Percentiles rank a stretch among this genome's conserved stretches.
Conservation (phyloP, 2,113 vertebrate genomes). For the Dolichallabes microphthalmus region DNA sequence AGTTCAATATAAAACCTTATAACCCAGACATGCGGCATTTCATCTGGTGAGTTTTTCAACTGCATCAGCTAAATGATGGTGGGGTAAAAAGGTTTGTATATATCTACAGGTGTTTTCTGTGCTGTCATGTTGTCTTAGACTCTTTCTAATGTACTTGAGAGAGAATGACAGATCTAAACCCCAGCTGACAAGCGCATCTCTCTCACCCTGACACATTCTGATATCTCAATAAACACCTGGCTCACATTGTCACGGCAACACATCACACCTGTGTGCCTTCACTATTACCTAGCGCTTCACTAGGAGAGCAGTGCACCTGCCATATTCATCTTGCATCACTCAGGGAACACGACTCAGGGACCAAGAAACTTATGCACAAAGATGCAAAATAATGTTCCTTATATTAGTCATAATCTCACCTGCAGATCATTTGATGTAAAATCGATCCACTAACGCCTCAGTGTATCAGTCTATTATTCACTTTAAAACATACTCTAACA, state of each 20-base stretch:
- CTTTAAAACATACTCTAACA: background rate
- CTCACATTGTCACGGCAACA: constrained; percentile 66
- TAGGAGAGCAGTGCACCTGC: constrained; percentile 71
- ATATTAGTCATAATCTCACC: background rate
- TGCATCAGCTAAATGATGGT: background rate
- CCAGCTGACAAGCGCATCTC: constrained; percentile 70
- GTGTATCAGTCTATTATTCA: background rate
- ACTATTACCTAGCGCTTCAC: constrained; percentile 61
- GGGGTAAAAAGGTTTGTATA: constrained; percentile 16
- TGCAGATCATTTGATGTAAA: background rate
- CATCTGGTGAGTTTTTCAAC: background rate
- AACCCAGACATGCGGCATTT: background rate
- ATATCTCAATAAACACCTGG: constrained; percentile 81
- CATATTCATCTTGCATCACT: constrained; percentile 61
- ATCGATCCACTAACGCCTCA: background rate
- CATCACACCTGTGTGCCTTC: constrained; percentile 75
- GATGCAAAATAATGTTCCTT: background rate
- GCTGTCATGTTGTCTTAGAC: constrained; percentile 57
- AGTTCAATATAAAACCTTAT: background rate
- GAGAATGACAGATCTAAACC: constrained; percentile 68
- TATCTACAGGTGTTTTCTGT: constrained; percentile 42
- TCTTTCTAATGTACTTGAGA: constrained; percentile 63
- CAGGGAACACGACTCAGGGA: constrained; percentile 60
- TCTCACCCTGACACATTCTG: constrained; percentile 69
- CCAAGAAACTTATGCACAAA: background rate